Evolutionary conservation across 2,113 vertebrate genomes (phyloP).

Genomic region (Petroica traversi): DNA sequence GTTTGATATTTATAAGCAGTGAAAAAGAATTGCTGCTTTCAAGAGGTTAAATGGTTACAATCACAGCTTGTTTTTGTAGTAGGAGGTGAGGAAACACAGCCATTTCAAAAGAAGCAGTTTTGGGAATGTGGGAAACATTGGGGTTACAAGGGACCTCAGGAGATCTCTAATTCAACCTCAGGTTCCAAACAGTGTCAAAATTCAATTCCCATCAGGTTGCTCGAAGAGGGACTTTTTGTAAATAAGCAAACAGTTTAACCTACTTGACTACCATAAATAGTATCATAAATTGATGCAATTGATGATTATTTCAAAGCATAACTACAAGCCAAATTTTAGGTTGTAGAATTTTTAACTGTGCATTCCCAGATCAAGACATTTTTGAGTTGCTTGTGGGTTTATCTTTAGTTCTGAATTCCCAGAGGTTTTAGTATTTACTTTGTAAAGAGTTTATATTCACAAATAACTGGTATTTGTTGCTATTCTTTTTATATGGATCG

Average conservation of each 20-base stretch:
- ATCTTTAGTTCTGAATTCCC: background rate
- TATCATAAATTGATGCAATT: background rate
- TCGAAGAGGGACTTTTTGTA: background rate
- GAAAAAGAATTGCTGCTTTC: background rate
- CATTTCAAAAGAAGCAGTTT: background rate
- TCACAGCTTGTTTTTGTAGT: background rate
- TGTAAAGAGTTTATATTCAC: background rate
- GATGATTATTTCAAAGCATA: background rate
- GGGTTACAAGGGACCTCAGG: background rate
- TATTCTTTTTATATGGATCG: background rate
- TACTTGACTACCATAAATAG: background rate
- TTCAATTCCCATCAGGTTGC: background rate
- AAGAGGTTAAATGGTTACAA: background rate
- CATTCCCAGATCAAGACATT: background rate
- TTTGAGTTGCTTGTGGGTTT: background rate
- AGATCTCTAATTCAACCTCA: background rate
- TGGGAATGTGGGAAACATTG: background rate
- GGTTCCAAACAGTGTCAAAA: background rate
- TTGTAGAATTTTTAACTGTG: background rate
- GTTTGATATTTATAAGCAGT: background rate
- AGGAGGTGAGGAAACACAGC: background rate
- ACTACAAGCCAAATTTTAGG: background rate
- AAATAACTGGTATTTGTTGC: background rate
- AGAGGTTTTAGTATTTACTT: background rate
- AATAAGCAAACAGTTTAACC: background rate